Base-by-base conservation (phyloP, 2,888 invertebrate genomes). In the Criorhina ranunculi region DNA sequence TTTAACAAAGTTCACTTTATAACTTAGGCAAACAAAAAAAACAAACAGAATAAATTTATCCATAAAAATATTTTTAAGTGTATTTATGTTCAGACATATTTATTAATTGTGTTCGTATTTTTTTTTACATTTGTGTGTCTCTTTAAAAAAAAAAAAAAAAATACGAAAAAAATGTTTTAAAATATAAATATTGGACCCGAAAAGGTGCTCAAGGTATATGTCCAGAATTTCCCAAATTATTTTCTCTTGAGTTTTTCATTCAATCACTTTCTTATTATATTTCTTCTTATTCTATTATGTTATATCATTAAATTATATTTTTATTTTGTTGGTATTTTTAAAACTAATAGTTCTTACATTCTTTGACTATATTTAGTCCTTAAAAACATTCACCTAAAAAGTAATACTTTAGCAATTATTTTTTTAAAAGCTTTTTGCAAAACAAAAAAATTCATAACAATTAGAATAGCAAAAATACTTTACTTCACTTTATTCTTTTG, bases 201-300 rank as follows among this genome's bases (percentile, higher is more conserved):
- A 77, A 89, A 91, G 91, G 91, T 91, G 89, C 91, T 91, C 89
- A 91, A 91, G 91, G 91, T 91, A 91, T 88, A 88, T 87, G 86
- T 85, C 75, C 80, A 69, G 72, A 69, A 67, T 60, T 75, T 72
- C 51, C 57, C 44, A 67, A 77, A 53, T 73, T 59, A 44, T 57
- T 60, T 59, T 51, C 11, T 40, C 59, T 72, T 46, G 17, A 17
- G 29, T 53, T 72, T 44, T 64, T 70, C 35, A n/a, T 60, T 42
- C 40, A 17, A 33, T 78, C 59, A 64, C 64, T 49, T 55, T 69
- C 31, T 60, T 29, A 35, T 55, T 24, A 35, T 37, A 40, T 29
- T 40, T 37, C 11, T 67, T 49, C 15, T 44, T 53, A 5, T 55
- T 67, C 17, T 33, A 29, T 37, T 62, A 40, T 33, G 7, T 64